phyloP scores from a whole-genome alignment of 2,888 invertebrate species.

The Clusia tigrina region DNA sequence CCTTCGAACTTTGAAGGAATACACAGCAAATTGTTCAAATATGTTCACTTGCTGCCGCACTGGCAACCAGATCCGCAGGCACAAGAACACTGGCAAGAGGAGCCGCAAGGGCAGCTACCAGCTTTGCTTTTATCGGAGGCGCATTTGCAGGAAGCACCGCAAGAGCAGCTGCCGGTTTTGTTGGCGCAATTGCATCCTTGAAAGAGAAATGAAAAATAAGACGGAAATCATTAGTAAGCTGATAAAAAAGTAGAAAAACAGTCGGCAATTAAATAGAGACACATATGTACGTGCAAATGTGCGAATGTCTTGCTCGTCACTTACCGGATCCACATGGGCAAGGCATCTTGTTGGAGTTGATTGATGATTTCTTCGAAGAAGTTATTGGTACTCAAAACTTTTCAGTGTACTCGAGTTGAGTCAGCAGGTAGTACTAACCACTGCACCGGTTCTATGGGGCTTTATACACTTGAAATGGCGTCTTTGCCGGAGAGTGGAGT shows the following conservation, averaged over 20 bases:
- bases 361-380: conserved; percentile 26
- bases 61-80: conserved; percentile 51
- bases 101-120: conserved; percentile 47
- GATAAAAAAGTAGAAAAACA: neutral
- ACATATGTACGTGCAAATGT: neutral
- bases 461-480: conserved; percentile 30
- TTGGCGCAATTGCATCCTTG: too few species aligned
- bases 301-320: conserved; percentile 27
- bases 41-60: conserved; percentile 46
- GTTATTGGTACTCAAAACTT: neutral
- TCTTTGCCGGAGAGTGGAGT: neutral
- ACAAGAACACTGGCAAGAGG: conserved; percentile 37
- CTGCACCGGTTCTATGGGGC: conserved; percentile 20
- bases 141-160: conserved; percentile 59
- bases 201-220: conserved; percentile 7
- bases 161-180: too few species aligned
- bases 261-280: neutral
- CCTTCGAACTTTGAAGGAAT: too few species aligned
- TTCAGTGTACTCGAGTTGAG: neutral
- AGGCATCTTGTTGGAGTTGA: conserved; percentile 46
- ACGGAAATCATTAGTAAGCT: neutral
- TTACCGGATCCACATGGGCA: conserved; percentile 59
- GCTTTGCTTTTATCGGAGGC: conserved; percentile 44
- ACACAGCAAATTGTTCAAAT: too few species aligned
- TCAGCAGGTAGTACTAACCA: conserved; percentile 28